Conservation (phyloP, 92 coral and sea anemone genomes). For the Chrysogorgia sp. region DNA sequence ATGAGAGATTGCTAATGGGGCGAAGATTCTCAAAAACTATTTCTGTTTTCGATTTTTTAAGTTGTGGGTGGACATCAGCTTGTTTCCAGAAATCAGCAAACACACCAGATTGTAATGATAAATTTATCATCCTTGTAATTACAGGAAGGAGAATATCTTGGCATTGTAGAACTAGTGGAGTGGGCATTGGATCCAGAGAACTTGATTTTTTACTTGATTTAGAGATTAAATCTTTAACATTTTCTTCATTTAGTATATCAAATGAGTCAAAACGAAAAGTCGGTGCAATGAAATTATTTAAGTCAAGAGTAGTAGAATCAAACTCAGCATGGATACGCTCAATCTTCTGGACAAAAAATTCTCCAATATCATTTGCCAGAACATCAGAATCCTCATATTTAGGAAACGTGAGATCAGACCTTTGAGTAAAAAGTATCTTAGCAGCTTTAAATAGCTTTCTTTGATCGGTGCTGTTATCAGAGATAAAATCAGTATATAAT, state of each 20-base stretch:
- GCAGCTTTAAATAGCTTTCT: slow-evolving; percentile 61
- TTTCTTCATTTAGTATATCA: slow-evolving; percentile 18
- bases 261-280: neutral
- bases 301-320: slow-evolving; percentile 31
- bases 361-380: slow-evolving; percentile 59
- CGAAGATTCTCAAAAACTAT: slow-evolving; percentile 53
- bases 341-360: slow-evolving; percentile 36
- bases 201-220: slow-evolving; percentile 47
- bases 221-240: slow-evolving; percentile 26
- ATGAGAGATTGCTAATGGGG: slow-evolving; percentile 56
- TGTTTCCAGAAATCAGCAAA: slow-evolving; percentile 57
- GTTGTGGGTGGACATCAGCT: slow-evolving; percentile 52
- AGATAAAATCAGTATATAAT: slow-evolving; percentile 47
- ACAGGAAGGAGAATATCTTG: slow-evolving; percentile 57
- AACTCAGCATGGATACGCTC: slow-evolving; percentile 42
- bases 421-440: slow-evolving; percentile 45
- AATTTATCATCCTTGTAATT: slow-evolving; percentile 54
- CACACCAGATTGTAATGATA: slow-evolving; percentile 52
- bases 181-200: slow-evolving; percentile 58
- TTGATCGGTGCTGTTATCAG: slow-evolving; percentile 55
- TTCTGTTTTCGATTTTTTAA: slow-evolving; percentile 60
- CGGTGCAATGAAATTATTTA: too few relatives aligned
- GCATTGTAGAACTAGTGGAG: slow-evolving; percentile 49
- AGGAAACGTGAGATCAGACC: slow-evolving; percentile 41
- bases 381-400: slow-evolving; percentile 36